Base-by-base conservation (phyloP, 2,888 invertebrate genomes). In the Adela reaumurella region DNA sequence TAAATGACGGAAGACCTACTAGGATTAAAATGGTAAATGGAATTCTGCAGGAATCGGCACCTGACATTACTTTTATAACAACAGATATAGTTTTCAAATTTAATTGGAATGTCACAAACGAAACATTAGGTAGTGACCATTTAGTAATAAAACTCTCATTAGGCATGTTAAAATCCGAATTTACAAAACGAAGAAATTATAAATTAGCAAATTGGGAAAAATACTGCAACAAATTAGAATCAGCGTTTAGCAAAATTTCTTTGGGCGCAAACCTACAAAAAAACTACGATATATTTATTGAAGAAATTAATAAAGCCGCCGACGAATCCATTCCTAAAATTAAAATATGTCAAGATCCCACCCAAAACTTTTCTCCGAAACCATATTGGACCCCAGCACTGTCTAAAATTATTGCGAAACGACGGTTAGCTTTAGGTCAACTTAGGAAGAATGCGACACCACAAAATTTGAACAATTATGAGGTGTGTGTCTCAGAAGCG, bases 1-100 rank as follows among this genome's bases (percentile, higher is more conserved):
- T 58, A 3, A 58, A 58, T 46, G 48, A 55, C 18, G 54, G 55
- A 3, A 35, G 18, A 1, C 43, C 46, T 11, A 58, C 57, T 4
- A 42, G 56, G 17, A 19, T 50, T 4, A 50, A 46, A 17, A 17
- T 52, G 11, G 50, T 53, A 3, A 52, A 49, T 45, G 47, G 45
- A 14, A 1, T 17, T 6, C n/a, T 55, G 1, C 55, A 53, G 18
- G 10, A 52, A 28, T 53, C 52, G 4, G 28, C 55, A 0, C 57
- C 56, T 1, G 56, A 57, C 48, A 43, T 57, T 24, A 47, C 53
- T 10, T 14, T 54, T 1, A 50, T 28, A 0, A 48, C 54, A 1
- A 28, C 53, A 2, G 55, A 56, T 43, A 53, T 55, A 17, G 54
- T 53, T 11, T 6, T 54, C 3, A 19, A 44, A 2, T 52, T 54